A percentile compares a stretch with the other conserved stretches of the same genome.
Conservation (phyloP, 2,113 vertebrate species). For the Girardinichthys multiradiatus region DNA sequence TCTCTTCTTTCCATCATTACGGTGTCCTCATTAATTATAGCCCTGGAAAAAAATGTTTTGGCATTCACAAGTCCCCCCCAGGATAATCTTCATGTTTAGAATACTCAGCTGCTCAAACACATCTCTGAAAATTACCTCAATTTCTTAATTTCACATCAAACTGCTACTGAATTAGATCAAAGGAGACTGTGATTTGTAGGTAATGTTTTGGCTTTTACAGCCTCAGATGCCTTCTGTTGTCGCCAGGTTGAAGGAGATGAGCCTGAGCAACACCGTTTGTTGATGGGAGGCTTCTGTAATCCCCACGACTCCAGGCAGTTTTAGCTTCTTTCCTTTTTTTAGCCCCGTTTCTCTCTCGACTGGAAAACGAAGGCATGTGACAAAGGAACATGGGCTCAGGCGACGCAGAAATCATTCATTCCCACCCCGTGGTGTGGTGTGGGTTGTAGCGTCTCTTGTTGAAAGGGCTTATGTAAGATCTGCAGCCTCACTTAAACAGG, state of each 20-base stretch:
- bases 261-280: conserved; percentile 3
- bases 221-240: conserved; percentile 30
- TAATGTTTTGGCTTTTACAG: conserved; percentile 11
- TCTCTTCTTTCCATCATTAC: too few species aligned
- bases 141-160: conserved; percentile 24
- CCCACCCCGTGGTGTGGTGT: conserved; percentile 21
- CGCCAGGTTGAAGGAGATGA: conserved; percentile 30
- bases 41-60: conserved; percentile 2
- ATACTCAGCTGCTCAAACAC: conserved; percentile 16
- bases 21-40: neutral
- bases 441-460: conserved; percentile 33
- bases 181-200: conserved; percentile 43
- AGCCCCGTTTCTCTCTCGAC: conserved; percentile 22
- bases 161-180: conserved; percentile 28
- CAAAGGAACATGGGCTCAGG: conserved; percentile 19
- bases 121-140: conserved; percentile 43
- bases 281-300: conserved; percentile 34
- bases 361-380: conserved; percentile 20
- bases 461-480: conserved; percentile 60
- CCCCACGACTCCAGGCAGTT: neutral
- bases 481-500: conserved; percentile 53
- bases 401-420: conserved; percentile 23
- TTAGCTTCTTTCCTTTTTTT: conserved; percentile 13
- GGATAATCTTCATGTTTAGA: conserved; percentile 17
- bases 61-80: conserved; percentile 1